Conservation (phyloP, 2,888 invertebrate species). For the Eristalis arbustorum region DNA sequence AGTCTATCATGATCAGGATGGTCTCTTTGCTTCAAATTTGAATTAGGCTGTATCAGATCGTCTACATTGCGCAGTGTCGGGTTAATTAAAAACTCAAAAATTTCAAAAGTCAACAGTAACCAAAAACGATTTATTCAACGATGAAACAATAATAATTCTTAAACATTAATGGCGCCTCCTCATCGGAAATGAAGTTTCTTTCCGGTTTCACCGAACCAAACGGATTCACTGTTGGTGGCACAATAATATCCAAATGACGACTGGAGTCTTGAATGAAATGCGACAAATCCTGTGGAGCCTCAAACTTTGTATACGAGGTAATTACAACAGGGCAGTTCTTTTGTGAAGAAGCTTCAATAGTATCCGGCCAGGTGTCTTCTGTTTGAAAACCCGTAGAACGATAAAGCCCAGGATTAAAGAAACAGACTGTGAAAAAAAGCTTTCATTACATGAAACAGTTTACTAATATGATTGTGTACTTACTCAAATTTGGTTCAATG, state of each 20-base stretch:
- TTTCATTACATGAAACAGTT: neutral
- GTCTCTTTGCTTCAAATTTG: too few species aligned
- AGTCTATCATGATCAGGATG: too few species aligned
- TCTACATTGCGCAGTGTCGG: too few species aligned
- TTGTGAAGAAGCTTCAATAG: conserved; percentile 83
- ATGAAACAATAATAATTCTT: conserved; percentile 86
- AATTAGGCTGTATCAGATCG: too few species aligned
- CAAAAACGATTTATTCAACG: conserved; percentile 76
- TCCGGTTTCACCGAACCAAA: conserved; percentile 87
- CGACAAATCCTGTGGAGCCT: conserved; percentile 84
- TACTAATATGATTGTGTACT: conserved; percentile 21
- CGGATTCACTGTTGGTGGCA: conserved; percentile 83
- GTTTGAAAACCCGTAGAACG: conserved; percentile 84
- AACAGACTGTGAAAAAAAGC: conserved; percentile 82
- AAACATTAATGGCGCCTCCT: conserved; percentile 85
- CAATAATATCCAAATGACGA: conserved; percentile 81
- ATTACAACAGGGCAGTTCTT: conserved; percentile 83
- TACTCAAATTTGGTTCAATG: conserved; percentile 83
- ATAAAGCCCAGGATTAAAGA: conserved; percentile 87
- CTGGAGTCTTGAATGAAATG: conserved; percentile 82
- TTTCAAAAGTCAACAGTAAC: neutral
- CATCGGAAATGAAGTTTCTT: conserved; percentile 88
- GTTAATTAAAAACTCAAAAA: neutral
- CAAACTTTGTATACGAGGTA: conserved; percentile 86
- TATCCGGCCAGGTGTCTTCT: conserved; percentile 85